Percentiles rank a stretch among this genome's conserved stretches.
These are phyloP conservation scores for Mirza zaza DNA, from an alignment of 2,113 vertebrate species.

Conservation along the genomic window DNA sequence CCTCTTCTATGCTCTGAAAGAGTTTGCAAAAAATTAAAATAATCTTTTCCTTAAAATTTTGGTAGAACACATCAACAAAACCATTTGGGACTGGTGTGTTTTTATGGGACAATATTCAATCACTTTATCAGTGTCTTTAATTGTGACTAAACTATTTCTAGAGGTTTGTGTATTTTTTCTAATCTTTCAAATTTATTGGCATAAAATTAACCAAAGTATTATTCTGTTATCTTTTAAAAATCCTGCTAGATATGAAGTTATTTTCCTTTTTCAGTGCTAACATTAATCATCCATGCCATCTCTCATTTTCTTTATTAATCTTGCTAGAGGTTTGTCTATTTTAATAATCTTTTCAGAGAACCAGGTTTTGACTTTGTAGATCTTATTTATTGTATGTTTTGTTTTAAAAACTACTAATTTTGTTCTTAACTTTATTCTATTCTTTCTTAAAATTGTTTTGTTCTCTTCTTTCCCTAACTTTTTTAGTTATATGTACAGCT, in stretches of 20 bases:
- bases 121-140: neutral
- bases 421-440: neutral
- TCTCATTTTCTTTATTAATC: neutral
- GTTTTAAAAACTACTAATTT: neutral
- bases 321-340: neutral
- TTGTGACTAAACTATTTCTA: neutral
- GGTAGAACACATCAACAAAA: neutral
- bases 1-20: neutral
- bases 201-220: neutral
- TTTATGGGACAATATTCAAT: neutral
- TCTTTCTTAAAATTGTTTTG: neutral
- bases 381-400: neutral
- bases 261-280: neutral
- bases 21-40: neutral
- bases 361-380: neutral
- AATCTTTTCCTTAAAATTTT: neutral
- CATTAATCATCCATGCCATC: neutral
- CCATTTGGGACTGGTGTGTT: neutral
- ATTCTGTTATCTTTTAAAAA: neutral
- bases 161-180: neutral
- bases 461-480: neutral
- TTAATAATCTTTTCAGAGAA: neutral
- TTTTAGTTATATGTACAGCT: neutral
- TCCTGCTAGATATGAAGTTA: neutral
- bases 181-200: neutral